phyloP scores from a whole-genome alignment of 2,113 vertebrate species.

The Vulpes vulpes region DNA sequence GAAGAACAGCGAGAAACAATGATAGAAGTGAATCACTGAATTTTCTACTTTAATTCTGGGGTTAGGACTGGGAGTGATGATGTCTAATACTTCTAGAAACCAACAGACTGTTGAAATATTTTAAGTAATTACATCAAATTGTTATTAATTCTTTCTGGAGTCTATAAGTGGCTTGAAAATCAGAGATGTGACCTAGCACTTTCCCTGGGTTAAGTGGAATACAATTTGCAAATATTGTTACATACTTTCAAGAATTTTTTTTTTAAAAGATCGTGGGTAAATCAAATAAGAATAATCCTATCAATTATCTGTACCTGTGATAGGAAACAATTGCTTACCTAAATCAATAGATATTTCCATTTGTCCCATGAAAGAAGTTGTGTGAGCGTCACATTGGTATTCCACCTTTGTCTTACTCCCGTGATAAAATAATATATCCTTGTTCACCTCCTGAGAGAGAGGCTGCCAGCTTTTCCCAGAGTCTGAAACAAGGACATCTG shows the following conservation, averaged over 20 bases:
- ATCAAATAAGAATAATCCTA: not conserved
- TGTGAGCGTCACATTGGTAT: not conserved
- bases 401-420: not conserved
- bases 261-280: not conserved
- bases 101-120: not conserved
- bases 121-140: not conserved
- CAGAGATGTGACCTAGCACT: not conserved
- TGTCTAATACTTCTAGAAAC: not conserved
- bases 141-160: not conserved
- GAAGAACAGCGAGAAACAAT: not conserved
- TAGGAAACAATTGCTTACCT: not conserved
- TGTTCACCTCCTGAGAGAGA: not conserved
- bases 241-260: not conserved
- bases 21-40: not conserved
- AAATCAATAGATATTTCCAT: not conserved
- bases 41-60: slow-evolving; percentile 41
- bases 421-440: not conserved
- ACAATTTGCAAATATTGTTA: slow-evolving; percentile 1
- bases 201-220: not conserved
- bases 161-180: not conserved
- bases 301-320: not conserved
- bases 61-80: not conserved
- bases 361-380: not conserved
- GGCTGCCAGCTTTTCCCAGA: not conserved
- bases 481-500: not conserved